Conservation (phyloP, 2,113 vertebrate species). For the Speoplatyrhinus poulsoni region DNA sequence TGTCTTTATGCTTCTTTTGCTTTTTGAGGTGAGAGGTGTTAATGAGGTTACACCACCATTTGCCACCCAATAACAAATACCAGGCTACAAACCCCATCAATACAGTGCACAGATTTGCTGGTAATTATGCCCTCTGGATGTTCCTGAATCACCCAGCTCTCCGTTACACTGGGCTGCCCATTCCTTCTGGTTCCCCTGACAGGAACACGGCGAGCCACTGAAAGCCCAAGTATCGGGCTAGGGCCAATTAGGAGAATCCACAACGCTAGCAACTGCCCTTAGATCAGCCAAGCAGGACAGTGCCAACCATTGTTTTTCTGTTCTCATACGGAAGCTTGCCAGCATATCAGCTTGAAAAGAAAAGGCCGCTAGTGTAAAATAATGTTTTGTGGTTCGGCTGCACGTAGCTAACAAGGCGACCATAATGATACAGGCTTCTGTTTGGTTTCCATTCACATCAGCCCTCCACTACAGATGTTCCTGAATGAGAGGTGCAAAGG, state of each 20-base stretch:
- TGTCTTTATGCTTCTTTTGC: conserved; percentile 41
- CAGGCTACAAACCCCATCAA: conserved; percentile 44
- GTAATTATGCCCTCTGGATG: conserved; percentile 68
- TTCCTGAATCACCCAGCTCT: conserved; percentile 26
- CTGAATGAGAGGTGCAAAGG: not conserved
- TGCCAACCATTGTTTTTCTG: conserved; percentile 35
- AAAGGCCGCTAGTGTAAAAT: conserved; percentile 20
- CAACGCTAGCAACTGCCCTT: conserved; percentile 33
- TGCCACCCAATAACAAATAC: conserved; percentile 55
- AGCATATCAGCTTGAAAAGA: conserved; percentile 40
- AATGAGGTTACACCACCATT: conserved; percentile 56
- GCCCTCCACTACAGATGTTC: not conserved
- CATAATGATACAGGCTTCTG: conserved; percentile 25
- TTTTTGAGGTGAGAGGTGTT: conserved; percentile 65
- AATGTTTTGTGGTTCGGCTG: conserved; percentile 41
- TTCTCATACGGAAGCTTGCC: conserved; percentile 29
- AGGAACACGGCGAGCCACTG: conserved; percentile 31
- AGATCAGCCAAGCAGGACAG: conserved; percentile 48
- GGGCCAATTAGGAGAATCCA: conserved; percentile 65
- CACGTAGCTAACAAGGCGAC: conserved; percentile 48
- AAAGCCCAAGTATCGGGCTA: conserved; percentile 29
- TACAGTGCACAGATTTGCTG: conserved; percentile 46
- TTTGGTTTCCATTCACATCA: not conserved
- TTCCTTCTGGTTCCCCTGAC: conserved; percentile 21
- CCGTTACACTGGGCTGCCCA: conserved; percentile 12